These are phyloP conservation scores for Leptobrachium leishanense DNA, from an alignment of 2,113 vertebrate species.

Conservation along the genomic window DNA sequence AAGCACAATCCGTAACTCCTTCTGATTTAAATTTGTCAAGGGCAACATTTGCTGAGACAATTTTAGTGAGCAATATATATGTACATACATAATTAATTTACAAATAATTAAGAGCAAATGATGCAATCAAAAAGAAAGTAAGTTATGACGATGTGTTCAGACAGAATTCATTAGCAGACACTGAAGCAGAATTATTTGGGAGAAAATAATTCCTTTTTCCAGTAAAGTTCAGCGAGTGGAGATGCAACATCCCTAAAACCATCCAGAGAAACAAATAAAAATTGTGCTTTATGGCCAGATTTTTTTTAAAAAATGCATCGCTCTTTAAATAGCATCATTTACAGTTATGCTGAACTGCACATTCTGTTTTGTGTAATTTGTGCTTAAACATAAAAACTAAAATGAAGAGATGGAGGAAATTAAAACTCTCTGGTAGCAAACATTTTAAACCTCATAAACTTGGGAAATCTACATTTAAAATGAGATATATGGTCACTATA, in stretches of 20 bases:
- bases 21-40: too few relatives aligned
- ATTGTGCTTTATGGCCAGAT: constrained; percentile 69
- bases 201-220: constrained; percentile 58
- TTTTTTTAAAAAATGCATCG: constrained; percentile 56
- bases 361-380: constrained; percentile 68
- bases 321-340: constrained; percentile 68
- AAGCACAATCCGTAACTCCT: too few relatives aligned
- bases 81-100: neutral
- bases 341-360: constrained; percentile 68
- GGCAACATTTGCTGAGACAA: constrained; percentile 1
- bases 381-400: constrained; percentile 71
- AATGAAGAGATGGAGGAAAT: constrained; percentile 68
- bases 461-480: neutral
- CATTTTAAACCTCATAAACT: constrained; percentile 31
- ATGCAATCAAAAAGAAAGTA: constrained; percentile 15
- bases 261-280: constrained; percentile 73
- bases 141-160: neutral
- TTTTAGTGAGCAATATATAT: neutral
- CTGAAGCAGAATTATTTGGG: constrained; percentile 56
- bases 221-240: constrained; percentile 65
- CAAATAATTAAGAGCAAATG: constrained; percentile 21
- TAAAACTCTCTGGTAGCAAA: constrained; percentile 51
- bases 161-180: constrained; percentile 12
- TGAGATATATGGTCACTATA: neutral
- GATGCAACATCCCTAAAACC: constrained; percentile 70